Evolutionary conservation across 2,113 vertebrate species (phyloP), one percentile per base, ranked within the genome.

Genomic region (Corapipo altera): DNA sequence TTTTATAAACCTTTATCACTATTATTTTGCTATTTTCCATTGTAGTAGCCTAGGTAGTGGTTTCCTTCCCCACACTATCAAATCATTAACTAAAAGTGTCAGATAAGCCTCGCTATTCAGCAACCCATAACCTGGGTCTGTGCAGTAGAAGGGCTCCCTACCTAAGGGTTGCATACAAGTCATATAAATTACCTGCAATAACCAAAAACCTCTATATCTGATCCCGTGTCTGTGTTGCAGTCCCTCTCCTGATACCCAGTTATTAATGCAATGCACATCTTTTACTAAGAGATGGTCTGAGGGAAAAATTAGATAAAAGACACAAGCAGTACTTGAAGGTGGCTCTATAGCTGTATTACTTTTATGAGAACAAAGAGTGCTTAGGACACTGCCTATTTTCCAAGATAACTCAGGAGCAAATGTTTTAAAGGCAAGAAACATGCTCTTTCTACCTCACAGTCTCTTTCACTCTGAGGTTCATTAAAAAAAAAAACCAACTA

Each of bases 1-100:
- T 75, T 93, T 84, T 80, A 70, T 59, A 92, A 94, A 91, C 48
- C 59, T 95, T 89, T 66, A 94, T 84, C 66, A 57, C 59, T 85
- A 64, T 55, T 48, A 44, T 72, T 96, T 82, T 96, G 76, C 79
- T 35, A 30, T 80, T 97, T 96, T 87, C 87, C 61, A 73, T 33
- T 78, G 51, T 84, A 89, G 74, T 28, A 91, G 74, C 49, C 51
- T 10, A 46, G 65, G 76, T 24, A 91, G 74, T 59, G 28, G 43
- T 91, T 88, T 59, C 64, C 43, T 92, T 84, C 39, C 65, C 41
- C 39, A 85, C 41, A 76, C 75, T 84, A 72, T 70, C 72, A 85
- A 93, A 88, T 76, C 54, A 87, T 92, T 89, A 85, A 62, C 71
- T 85, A 94, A 80, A 81, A 72, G 74, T 76, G 73, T 78, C 57